phyloP scores from a whole-genome alignment of 2,888 invertebrate species.

The Stictocephala bisonia region DNA sequence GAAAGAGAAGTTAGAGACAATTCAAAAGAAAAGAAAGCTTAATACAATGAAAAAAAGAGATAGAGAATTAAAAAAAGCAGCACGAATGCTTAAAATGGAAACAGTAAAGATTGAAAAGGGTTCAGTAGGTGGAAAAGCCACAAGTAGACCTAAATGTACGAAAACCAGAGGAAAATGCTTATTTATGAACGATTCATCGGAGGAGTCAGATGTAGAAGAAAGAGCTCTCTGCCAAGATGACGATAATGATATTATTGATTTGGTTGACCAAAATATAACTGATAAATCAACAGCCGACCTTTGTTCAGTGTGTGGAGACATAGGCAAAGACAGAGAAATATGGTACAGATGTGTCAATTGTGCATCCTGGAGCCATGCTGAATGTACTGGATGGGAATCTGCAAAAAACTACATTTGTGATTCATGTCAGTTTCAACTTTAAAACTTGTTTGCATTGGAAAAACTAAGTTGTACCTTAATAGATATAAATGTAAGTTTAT shows the following conservation, averaged over 20 bases:
- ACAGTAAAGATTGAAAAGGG: not conserved
- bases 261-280: not conserved
- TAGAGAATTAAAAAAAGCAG: slow-evolving; percentile 11
- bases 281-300: slow-evolving; percentile 7
- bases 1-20: not conserved
- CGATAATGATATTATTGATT: slow-evolving; percentile 7
- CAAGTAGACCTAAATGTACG: not conserved
- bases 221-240: slow-evolving; percentile 1
- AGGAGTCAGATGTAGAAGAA: not conserved
- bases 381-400: slow-evolving; percentile 7
- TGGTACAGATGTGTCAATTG: slow-evolving; percentile 14
- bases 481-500: too few species aligned
- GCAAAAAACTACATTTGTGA: slow-evolving; percentile 19
- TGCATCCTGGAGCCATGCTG: not conserved
- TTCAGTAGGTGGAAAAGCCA: not conserved
- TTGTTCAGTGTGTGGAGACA: slow-evolving; percentile 9
- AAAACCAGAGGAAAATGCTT: not conserved
- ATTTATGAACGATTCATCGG: not conserved
- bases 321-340: slow-evolving; percentile 13
- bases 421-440: too few species aligned
- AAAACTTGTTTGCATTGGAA: too few species aligned
- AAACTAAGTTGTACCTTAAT: too few species aligned
- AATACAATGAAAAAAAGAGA: slow-evolving; percentile 18
- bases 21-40: not conserved
- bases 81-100: not conserved